Conservation (phyloP, 2,888 invertebrate species). For the Acleris laterana region DNA sequence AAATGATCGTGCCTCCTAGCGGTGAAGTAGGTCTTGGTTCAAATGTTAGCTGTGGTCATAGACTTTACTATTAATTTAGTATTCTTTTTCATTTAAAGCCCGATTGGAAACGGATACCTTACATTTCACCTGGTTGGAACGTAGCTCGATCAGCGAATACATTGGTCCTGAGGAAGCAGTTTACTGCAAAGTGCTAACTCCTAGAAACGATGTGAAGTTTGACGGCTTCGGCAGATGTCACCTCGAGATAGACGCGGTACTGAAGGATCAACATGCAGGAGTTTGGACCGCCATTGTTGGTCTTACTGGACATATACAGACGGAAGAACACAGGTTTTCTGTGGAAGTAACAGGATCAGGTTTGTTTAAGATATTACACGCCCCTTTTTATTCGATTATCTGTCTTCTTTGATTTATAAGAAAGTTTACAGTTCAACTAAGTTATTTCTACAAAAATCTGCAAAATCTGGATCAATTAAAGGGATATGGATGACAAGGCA, state of each 20-base stretch:
- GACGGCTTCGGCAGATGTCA: conserved; percentile 39
- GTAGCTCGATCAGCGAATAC: conserved; percentile 16
- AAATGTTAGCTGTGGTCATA: background rate
- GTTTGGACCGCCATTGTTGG: conserved; percentile 36
- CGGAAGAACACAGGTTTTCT: conserved; percentile 18
- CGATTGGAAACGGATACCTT: conserved; percentile 1
- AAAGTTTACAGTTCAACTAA: no score
- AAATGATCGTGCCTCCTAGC: no score
- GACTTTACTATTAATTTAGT: background rate
- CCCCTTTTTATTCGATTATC: no score
- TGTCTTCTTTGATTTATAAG: no score
- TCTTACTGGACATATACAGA: conserved; percentile 36
- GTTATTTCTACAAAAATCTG: background rate
- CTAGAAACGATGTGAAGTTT: conserved; percentile 22
- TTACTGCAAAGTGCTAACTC: conserved; percentile 36
- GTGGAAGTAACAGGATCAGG: conserved; percentile 32
- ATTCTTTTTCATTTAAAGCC: conserved; percentile 1
- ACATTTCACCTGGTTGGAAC: conserved; percentile 21
- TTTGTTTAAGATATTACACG: conserved; percentile 1
- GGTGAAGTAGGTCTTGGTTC: no score
- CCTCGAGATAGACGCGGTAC: conserved; percentile 24
- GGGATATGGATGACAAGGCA: background rate
- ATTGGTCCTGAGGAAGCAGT: conserved; percentile 38
- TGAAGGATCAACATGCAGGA: conserved; percentile 19
- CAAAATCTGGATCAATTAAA: background rate